Conservation (phyloP, 1,140 invertebrate species). For the Drosophila nigromelanica region DNA sequence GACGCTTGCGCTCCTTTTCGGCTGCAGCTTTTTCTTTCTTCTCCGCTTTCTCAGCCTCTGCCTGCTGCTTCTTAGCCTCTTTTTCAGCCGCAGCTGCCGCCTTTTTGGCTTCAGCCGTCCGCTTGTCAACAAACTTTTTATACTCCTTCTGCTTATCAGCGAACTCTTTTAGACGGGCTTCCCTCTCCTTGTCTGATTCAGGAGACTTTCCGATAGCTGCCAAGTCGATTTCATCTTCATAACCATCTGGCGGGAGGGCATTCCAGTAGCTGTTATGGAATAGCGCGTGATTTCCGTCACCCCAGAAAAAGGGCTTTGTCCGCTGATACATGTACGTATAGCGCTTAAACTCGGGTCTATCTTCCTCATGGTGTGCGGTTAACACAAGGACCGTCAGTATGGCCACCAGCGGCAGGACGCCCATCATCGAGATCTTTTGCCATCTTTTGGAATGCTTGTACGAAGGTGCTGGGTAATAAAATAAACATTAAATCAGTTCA, state of each 20-base stretch:
- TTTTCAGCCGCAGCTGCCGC: slow-evolving; percentile 7
- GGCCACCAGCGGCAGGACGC: slow-evolving; percentile 38
- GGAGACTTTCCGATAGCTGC: slow-evolving; percentile 11
- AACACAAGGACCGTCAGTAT: slow-evolving; percentile 46
- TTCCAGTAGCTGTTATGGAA: slow-evolving; percentile 91
- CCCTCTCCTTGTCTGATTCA: slow-evolving; percentile 40
- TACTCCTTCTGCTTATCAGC: slow-evolving; percentile 28
- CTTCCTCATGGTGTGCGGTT: slow-evolving; percentile 64
- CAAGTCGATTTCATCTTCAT: slow-evolving; percentile 86
- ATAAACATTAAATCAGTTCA: background rate
- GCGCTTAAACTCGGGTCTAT: slow-evolving; percentile 86
- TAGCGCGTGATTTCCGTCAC: slow-evolving; percentile 90
- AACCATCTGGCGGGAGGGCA: slow-evolving; percentile 89
- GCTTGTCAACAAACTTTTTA: slow-evolving; percentile 29
- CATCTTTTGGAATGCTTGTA: slow-evolving; percentile 16
- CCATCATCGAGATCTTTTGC: slow-evolving; percentile 38
- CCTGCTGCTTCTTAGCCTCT: slow-evolving; percentile 1
- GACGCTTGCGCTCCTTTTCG: slow-evolving; percentile 4
- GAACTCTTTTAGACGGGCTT: slow-evolving; percentile 34
- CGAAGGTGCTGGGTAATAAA: background rate
- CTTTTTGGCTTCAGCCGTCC: slow-evolving; percentile 29
- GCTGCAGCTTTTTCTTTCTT: slow-evolving; percentile 1
- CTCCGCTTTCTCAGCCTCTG: background rate
- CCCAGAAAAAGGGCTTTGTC: slow-evolving; percentile 91
- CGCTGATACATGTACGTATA: slow-evolving; percentile 89